These are phyloP conservation scores for Cynoglossus semilaevis DNA, from an alignment of 2,113 vertebrate genomes.

Conservation along the genomic window DNA sequence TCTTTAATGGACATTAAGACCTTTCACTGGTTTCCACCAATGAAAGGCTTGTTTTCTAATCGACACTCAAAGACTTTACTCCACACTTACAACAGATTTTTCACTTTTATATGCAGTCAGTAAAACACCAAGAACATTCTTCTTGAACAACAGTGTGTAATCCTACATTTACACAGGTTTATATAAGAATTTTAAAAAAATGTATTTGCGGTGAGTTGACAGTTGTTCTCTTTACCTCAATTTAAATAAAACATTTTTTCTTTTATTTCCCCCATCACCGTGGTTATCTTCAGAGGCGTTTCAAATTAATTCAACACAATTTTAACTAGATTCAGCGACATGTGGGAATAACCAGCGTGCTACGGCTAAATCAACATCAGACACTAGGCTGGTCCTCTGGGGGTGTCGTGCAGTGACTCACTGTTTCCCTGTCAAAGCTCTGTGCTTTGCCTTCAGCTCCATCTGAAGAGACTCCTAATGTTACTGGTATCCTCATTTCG, in stretches of 20 bases:
- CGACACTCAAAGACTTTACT: too few species aligned
- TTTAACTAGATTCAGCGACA: slow-evolving; percentile 67
- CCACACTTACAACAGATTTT: too few species aligned
- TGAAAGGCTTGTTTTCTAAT: too few species aligned
- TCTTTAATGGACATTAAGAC: too few species aligned
- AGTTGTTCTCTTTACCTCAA: slow-evolving; percentile 27
- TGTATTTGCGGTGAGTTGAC: slow-evolving; percentile 4
- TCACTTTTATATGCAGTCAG: too few species aligned
- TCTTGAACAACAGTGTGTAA: too few species aligned
- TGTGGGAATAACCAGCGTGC: slow-evolving; percentile 66
- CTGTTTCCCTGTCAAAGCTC: slow-evolving; percentile 62
- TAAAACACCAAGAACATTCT: too few species aligned
- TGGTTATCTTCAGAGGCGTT: slow-evolving; percentile 49
- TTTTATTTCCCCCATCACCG: slow-evolving; percentile 29
- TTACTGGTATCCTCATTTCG: slow-evolving; percentile 71
- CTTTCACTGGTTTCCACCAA: too few species aligned
- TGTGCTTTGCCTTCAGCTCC: slow-evolving; percentile 48
- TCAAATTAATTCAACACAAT: slow-evolving; percentile 72
- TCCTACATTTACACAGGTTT: too few species aligned
- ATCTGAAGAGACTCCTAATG: slow-evolving; percentile 62
- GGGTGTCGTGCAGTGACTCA: slow-evolving; percentile 51
- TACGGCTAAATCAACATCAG: slow-evolving; percentile 78
- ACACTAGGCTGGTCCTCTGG: slow-evolving; percentile 55
- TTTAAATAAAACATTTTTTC: slow-evolving; percentile 32
- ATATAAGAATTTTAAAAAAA: too few species aligned